Percentiles rank a stretch among this genome's conserved stretches.
phyloP scores from a whole-genome alignment of 1,140 invertebrate genomes.

The Caerostris extrusa region DNA sequence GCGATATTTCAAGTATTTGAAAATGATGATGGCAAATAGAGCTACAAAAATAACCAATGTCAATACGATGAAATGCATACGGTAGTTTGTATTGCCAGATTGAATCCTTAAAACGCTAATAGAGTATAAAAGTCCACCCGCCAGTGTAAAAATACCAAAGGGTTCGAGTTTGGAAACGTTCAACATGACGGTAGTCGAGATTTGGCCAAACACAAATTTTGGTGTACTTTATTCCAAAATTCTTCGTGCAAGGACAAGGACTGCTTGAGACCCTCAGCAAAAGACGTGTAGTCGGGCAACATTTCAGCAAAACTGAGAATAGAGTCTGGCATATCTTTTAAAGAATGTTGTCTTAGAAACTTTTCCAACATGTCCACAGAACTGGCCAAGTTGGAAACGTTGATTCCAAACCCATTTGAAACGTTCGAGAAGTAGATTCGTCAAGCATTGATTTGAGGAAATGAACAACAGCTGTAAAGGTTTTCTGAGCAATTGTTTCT shows the following conservation, averaged over 20 bases:
- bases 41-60: conserved; percentile 27
- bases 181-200: neutral
- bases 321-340: neutral
- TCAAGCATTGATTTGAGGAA: neutral
- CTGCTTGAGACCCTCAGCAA: neutral
- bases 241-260: conserved; percentile 1
- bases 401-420: neutral
- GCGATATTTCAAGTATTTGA: conserved; percentile 51
- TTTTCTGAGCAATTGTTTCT: neutral
- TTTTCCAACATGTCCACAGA: neutral
- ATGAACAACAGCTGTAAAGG: neutral
- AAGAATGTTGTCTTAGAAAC: neutral
- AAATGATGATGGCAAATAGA: neutral
- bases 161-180: conserved; percentile 5
- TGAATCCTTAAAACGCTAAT: conserved; percentile 25
- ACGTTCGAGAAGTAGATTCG: neutral
- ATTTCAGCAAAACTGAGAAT: neutral
- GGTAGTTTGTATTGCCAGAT: neutral
- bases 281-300: neutral
- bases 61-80: conserved; percentile 29
- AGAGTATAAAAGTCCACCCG: conserved; percentile 18
- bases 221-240: conserved; percentile 57
- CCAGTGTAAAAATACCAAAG: neutral
- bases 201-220: conserved; percentile 24
- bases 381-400: neutral